These are phyloP conservation scores for Acropora tenuis DNA, from an alignment of 64 coral and sea anemone genomes.

Conservation along the genomic window DNA sequence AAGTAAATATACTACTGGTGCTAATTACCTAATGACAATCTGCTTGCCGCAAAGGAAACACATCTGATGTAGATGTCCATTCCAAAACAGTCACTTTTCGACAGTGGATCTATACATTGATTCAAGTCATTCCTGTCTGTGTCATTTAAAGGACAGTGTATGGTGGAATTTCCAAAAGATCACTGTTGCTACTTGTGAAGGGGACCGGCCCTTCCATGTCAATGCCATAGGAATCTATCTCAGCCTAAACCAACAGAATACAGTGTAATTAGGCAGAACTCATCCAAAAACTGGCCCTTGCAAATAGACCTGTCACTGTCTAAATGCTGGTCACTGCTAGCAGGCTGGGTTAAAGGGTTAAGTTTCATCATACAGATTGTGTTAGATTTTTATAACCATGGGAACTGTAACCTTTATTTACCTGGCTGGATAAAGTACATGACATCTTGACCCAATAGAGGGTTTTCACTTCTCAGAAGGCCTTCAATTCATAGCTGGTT, in stretches of 20 bases:
- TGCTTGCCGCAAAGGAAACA: neutral
- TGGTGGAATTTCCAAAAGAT: slow-evolving; percentile 23
- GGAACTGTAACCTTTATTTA: neutral
- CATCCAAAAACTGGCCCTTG: slow-evolving; percentile 7
- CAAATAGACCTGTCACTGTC: neutral
- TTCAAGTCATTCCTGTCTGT: slow-evolving; percentile 3
- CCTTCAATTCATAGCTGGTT: neutral
- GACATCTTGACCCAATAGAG: neutral
- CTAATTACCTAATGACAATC: neutral
- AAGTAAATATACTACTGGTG: slow-evolving; percentile 6
- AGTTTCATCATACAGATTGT: neutral
- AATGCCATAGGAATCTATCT: slow-evolving; percentile 9
- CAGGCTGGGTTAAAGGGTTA: neutral
- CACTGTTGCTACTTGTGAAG: neutral
- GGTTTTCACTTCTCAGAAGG: neutral
- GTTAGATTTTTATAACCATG: neutral
- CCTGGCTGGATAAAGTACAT: neutral
- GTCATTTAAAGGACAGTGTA: slow-evolving; percentile 5
- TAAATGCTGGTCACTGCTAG: neutral
- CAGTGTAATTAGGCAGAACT: neutral
- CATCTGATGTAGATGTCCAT: slow-evolving; percentile 17
- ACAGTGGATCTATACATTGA: slow-evolving; percentile 9
- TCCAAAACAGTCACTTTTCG: slow-evolving; percentile 20
- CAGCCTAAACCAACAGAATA: slow-evolving; percentile 22
- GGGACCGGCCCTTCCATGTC: neutral